A percentile compares a stretch with the other conserved stretches of the same genome.
Evolutionary conservation across 2,797 vertebrate species (phyloP).

Genomic region (Epinephelus coioides): DNA sequence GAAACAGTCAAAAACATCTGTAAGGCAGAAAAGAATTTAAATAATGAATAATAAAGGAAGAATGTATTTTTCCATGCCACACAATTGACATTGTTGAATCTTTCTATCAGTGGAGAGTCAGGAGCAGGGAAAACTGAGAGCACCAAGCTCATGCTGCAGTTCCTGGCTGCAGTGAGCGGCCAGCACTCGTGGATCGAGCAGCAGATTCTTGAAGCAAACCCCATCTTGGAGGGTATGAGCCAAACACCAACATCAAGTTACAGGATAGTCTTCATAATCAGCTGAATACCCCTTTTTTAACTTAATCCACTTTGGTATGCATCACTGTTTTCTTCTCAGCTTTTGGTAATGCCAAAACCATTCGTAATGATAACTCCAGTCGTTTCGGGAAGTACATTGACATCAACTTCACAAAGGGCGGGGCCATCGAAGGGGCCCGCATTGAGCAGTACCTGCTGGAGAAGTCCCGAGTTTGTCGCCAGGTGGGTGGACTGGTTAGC

Average conservation of each 20-base stretch:
- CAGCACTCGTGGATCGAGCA: constrained; percentile 98
- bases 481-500: constrained; percentile 82
- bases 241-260: not conserved
- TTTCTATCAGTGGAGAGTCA: constrained; percentile 92
- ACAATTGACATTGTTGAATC: not conserved
- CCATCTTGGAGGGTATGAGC: constrained; percentile 93
- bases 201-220: constrained; percentile 96
- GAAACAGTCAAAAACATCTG: not conserved
- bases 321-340: constrained; percentile 79
- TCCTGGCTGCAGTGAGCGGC: constrained; percentile 93
- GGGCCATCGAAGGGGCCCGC: constrained; percentile 92
- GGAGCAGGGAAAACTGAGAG: constrained; percentile 98
- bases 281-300: not conserved
- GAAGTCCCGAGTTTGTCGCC: constrained; percentile 96
- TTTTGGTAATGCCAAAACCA: constrained; percentile 97
- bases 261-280: not conserved
- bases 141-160: constrained; percentile 96
- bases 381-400: constrained; percentile 98
- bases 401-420: constrained; percentile 89
- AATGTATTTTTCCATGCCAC: not conserved
- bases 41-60: not conserved
- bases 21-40: not conserved
- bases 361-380: constrained; percentile 97
- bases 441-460: constrained; percentile 97
- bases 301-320: not conserved